Evolutionary conservation across 2,113 vertebrate genomes (phyloP), one percentile per base, ranked within the genome.

Genomic region (Tympanuchus pallidicinctus): DNA sequence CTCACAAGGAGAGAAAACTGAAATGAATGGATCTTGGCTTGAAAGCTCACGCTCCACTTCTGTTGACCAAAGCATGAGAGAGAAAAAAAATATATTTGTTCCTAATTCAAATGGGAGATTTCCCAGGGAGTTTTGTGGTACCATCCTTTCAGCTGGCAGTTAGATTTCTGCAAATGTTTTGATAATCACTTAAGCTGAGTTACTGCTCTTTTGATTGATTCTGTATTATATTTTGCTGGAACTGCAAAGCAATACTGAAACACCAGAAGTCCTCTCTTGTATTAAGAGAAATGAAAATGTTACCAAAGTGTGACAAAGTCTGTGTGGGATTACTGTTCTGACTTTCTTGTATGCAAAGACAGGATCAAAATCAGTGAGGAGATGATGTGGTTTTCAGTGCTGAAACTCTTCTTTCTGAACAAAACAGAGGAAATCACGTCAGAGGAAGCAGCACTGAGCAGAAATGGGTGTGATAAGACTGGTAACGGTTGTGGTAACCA

Each of bases 101-200:
- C 56, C 47, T 67, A 52, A 27, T 22, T 85, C 75, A 73, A 76
- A 85, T 20, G 7, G 24, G 3, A 27, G 18, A 18, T 74, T 79
- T 52, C 74, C 10, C 32, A 57, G 15, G 24, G 67, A 85, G 4
- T 4, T 82, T 93, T 69, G 36, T 63, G 15, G 24, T 77, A 71
- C 54, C 36, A 75, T 65, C 36, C 40, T 4, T 89, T 89, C 63
- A 76, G 3, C 12, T 60, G 47, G 12, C 56, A 60, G 34, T 59
- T n/a, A 77, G 56, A 69, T 83, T 89, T 70, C 72, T 91, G 42
- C 10, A 80, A 85, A 20, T 45, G 11, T 80, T 91, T 60, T 67
- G 38, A 47, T 79, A 27, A 74, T 64, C 4, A 2, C 18, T 40
- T 81, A 82, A 75, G 13, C 10, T 74, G 34, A 86, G 19, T 54